Percentiles rank a stretch among this genome's conserved stretches.
phyloP scores from a whole-genome alignment of 2,797 vertebrate species.

The Orientallactaga sibirica region DNA sequence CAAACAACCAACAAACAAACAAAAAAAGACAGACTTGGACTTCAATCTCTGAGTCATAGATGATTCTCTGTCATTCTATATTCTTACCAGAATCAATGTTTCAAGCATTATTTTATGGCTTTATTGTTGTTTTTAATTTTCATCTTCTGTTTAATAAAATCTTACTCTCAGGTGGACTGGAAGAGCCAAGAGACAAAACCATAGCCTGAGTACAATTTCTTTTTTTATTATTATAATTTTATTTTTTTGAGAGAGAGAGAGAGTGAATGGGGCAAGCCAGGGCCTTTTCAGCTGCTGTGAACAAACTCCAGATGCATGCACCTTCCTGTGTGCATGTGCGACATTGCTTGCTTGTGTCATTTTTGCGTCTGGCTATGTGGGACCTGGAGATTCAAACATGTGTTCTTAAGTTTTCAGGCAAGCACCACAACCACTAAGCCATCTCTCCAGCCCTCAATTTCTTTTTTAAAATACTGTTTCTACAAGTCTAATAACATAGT shows the following conservation, averaged over 20 bases:
- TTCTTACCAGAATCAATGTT: constrained; percentile 25
- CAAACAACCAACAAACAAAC: no score
- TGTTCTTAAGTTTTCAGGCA: no score
- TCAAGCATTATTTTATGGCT: not conserved
- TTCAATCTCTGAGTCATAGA: constrained; percentile 2
- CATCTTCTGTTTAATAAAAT: constrained; percentile 7
- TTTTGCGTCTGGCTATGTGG: no score
- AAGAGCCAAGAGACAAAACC: not conserved
- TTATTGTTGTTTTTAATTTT: not conserved
- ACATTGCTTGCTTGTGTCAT: no score
- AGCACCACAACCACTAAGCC: no score
- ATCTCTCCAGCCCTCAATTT: no score
- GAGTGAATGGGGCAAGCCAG: not conserved
- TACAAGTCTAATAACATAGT: not conserved
- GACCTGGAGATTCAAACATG: no score
- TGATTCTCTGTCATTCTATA: constrained; percentile 11
- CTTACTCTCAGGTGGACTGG: constrained; percentile 30
- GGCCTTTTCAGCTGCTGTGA: no score
- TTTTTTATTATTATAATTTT: not conserved
- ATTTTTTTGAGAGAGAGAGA: not conserved
- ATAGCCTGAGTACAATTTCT: not conserved
- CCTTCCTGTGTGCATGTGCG: no score
- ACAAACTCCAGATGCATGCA: no score
- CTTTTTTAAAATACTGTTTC: not conserved
- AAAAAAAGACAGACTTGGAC: constrained; percentile 14